Evolutionary conservation across 2,888 invertebrate genomes (phyloP), one percentile per base, ranked within the genome.

Genomic region (Drosophila formosana): DNA sequence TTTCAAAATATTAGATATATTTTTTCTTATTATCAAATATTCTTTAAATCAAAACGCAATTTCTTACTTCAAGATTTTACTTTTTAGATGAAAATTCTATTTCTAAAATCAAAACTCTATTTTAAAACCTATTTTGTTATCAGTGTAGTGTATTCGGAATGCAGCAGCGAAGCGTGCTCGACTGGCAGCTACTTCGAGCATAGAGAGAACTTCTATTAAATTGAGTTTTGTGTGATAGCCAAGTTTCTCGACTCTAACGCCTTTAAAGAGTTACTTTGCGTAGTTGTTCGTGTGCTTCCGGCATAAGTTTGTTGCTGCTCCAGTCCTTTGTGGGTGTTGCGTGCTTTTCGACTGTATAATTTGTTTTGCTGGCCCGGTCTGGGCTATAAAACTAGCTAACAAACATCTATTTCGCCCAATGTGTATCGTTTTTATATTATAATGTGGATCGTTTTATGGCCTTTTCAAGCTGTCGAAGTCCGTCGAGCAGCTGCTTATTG

Each of bases 401-500:
- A 39, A 28, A 11, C 52, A 18, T 28, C 39, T 34, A 32, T 32
- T 55, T 45, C 9, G 4, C 4, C 7, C 11, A 55, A 55, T 23
- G 18, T 41, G 41, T 52, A 52, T 52, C 26, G 26, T n/a, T 37
- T 3, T 26, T 28, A 3, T 28, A 11, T 53, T n/a, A 30, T 53
- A 13, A 45, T 32, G 25, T n/a, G 6, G 32, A 32, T 32, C 28
- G 25, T 51, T 45, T 28, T 28, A 62, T 66, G 39, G n/a, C 34
- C 11, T 28, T 46, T 67, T 67, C n/a, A 43, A 71, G 65, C 28
- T 7, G 0, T 6, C 18, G 1, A 88, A 89, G 70, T 72, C 88
- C 2, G 64, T 68, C 5, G 89, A 88, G 56, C 83, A 87, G 49
- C 60, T 62, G 56, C 70, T 88, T 61, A 74, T 82, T 30, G 81